These are phyloP conservation scores for Dicyrtoma fusca DNA, from an alignment of 2,888 invertebrate genomes.

Conservation along the genomic window DNA sequence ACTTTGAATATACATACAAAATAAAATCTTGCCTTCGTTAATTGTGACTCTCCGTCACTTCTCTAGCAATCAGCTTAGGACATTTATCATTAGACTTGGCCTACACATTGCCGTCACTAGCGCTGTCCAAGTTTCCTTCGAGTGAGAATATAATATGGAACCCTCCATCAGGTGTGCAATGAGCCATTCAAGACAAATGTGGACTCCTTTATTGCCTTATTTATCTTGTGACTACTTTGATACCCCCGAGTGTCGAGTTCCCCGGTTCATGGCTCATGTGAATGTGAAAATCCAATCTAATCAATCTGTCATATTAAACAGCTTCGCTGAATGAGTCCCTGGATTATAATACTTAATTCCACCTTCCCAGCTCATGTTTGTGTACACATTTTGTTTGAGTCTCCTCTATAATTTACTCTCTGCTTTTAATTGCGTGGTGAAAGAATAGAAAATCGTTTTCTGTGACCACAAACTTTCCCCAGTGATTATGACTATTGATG, in stretches of 20 bases:
- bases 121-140: neutral
- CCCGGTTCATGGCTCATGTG: neutral
- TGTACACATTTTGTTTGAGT: too few species aligned
- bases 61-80: neutral
- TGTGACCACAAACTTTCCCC: too few species aligned
- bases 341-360: too few species aligned
- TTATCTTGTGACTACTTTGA: constrained; percentile 17
- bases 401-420: too few species aligned
- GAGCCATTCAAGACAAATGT: constrained; percentile 13
- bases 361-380: too few species aligned
- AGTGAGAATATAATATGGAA: neutral
- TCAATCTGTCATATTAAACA: constrained; percentile 4
- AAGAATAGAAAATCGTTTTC: too few species aligned
- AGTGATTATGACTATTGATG: too few species aligned
- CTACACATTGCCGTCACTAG: neutral
- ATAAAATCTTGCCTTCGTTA: neutral
- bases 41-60: constrained; percentile 4
- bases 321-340: too few species aligned
- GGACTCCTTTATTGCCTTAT: constrained; percentile 21
- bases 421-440: too few species aligned
- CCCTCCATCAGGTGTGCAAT: neutral
- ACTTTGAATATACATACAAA: too few species aligned
- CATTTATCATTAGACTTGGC: neutral
- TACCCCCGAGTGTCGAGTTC: constrained; percentile 3
- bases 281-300: constrained; percentile 10